Percentiles rank a stretch among this genome's conserved stretches.
phyloP scores from a whole-genome alignment of 2,888 invertebrate species.

The Hecatera dysodea region DNA sequence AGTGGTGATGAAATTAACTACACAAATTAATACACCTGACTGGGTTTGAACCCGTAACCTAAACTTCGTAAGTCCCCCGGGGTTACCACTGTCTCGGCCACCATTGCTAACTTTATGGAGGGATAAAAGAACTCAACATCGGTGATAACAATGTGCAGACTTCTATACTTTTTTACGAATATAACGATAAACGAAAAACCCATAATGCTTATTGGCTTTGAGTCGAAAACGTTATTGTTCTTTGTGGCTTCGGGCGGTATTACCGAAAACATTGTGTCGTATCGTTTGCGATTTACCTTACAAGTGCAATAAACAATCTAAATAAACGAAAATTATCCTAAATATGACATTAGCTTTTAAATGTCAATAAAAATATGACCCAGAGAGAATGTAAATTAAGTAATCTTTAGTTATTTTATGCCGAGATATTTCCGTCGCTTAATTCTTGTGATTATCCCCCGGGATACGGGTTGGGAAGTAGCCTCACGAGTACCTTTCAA shows the following conservation, averaged over 20 bases:
- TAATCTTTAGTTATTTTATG: too few species aligned
- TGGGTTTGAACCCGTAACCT: too few species aligned
- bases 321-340: not conserved
- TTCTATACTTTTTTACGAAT: not conserved
- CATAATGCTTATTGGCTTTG: slow-evolving; percentile 30
- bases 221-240: slow-evolving; percentile 30
- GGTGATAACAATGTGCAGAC: not conserved
- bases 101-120: too few species aligned
- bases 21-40: too few species aligned
- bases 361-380: not conserved
- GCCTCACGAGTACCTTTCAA: too few species aligned
- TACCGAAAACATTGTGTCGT: slow-evolving; percentile 32
- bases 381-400: too few species aligned
- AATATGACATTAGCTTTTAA: not conserved
- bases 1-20: too few species aligned
- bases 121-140: not conserved
- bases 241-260: slow-evolving; percentile 35
- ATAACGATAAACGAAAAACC: slow-evolving; percentile 11
- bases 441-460: too few species aligned
- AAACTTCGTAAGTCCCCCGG: too few species aligned
- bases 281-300: slow-evolving; percentile 19
- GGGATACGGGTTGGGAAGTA: too few species aligned
- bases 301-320: slow-evolving; percentile 7
- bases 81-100: too few species aligned
- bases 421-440: too few species aligned